Base-by-base conservation (phyloP, 2,797 vertebrate genomes). In the Pseudopleuronectes americanus region DNA sequence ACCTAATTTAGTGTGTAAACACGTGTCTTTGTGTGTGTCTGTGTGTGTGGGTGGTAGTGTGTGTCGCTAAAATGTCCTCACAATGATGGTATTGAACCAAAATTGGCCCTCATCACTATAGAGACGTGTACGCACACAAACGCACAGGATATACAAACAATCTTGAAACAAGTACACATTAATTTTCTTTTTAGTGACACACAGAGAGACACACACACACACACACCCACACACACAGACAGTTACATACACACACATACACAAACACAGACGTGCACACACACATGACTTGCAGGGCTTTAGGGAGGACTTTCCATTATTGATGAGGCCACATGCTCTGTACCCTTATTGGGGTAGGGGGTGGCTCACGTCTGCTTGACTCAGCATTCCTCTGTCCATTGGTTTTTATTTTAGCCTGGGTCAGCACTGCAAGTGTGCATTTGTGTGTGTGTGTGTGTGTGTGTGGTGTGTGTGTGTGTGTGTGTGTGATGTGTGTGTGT, bases 241-340 rank as follows among this genome's bases (percentile, higher is more conserved):
- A 49, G 8, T 9, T n/a, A 22, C 48, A 49, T n/a, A 4, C 48
- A 22, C 48, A 21, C 9, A 49, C 9, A 49, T 8, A 22, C n/a
- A 22, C 48, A 60, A 57, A 65, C 48, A 72, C 24, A 63, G 16
- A 58, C 51, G 64, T 41, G 49, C 45, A 53, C 21, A 63, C 45
- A 57, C 45, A 17, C 57, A 43, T 57, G 68, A 85, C 65, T 80
- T 71, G 72, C 51, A 74, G 36, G 70, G 76, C 71, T 83, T 85
- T 86, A 64, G 80, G 83, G 79, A 87, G 85, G 87, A 90, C 77
- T 57, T 84, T 94, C 68, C 77, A 94, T 94, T 91, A 95, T 94
- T 94, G 92, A 95, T 95, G 92, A 92, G 84, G 80, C 89, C 88
- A 87, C 86, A 87, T 89, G 88, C 71, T 85, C 78, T 89, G 89